phyloP scores from a whole-genome alignment of 2,113 vertebrate species.

The Atlantisia rogersi region DNA sequence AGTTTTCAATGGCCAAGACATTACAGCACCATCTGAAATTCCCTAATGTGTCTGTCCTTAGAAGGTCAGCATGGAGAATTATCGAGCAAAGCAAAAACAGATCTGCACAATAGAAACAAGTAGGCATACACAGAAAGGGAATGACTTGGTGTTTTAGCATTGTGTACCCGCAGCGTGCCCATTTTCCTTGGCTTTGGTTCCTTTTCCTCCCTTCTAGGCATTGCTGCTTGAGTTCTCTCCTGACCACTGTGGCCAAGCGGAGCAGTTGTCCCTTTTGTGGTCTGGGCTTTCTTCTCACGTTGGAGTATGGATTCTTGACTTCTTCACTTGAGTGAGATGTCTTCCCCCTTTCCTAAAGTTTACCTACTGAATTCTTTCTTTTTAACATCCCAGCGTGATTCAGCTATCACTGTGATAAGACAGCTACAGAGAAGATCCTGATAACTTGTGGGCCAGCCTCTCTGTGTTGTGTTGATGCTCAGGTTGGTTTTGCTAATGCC shows the following conservation, averaged over 20 bases:
- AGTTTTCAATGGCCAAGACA: conserved; percentile 56
- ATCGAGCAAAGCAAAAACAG: not conserved
- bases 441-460: not conserved
- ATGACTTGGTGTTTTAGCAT: not conserved
- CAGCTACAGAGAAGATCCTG: not conserved
- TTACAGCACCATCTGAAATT: conserved; percentile 65
- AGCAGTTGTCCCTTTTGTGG: rapidly evolving
- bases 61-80: not conserved
- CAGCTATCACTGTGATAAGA: not conserved
- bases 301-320: not conserved
- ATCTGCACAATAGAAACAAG: not conserved
- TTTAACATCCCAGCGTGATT: not conserved
- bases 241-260: not conserved
- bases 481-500: not conserved
- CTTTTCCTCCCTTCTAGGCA: conserved; percentile 4
- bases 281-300: not conserved
- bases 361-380: not conserved
- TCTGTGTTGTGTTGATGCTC: not conserved
- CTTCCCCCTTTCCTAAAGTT: not conserved
- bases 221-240: not conserved
- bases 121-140: not conserved
- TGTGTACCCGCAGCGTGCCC: not conserved
- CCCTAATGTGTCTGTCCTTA: conserved; percentile 19
- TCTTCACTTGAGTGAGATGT: not conserved
- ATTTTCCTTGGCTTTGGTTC: conserved; percentile 12